These are phyloP conservation scores for Mystacides longicornis DNA, from an alignment of 2,888 invertebrate genomes.

Conservation along the genomic window DNA sequence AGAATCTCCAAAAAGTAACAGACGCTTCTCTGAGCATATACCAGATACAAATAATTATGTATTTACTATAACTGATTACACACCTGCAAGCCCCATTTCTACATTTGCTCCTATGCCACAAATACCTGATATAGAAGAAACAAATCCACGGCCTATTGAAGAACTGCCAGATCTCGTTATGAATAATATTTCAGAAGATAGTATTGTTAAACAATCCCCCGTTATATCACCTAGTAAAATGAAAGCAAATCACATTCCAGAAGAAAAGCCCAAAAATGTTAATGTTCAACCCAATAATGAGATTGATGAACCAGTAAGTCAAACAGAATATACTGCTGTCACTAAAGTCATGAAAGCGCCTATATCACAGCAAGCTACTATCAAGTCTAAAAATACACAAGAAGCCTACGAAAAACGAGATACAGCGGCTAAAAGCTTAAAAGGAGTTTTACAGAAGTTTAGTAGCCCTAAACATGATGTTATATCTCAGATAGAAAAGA, in stretches of 20 bases:
- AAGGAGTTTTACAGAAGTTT: conserved; percentile 51
- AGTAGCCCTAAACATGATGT: conserved; percentile 36
- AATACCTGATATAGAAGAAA: conserved; percentile 46
- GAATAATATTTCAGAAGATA: conserved; percentile 32
- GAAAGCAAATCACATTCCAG: conserved; percentile 4
- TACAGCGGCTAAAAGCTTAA: conserved; percentile 43
- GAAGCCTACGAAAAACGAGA: conserved; percentile 47
- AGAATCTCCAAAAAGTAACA: conserved; percentile 11
- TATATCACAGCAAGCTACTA: conserved; percentile 64
- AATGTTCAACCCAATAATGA: conserved; percentile 30
- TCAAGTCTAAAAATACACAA: conserved; percentile 47
- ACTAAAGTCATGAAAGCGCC: conserved; percentile 70
- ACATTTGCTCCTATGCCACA: conserved; percentile 46
- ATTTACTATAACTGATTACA: conserved; percentile 47
- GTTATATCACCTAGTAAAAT: conserved; percentile 11
- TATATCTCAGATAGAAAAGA: conserved; percentile 33
- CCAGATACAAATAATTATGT: conserved; percentile 19
- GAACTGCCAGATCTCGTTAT: conserved; percentile 45
- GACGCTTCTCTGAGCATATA: conserved; percentile 23
- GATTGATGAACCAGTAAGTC: conserved; percentile 32
- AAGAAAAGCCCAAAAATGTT: not conserved
- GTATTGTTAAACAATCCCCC: conserved; percentile 11
- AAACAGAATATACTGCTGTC: conserved; percentile 55
- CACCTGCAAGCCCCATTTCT: conserved; percentile 35
- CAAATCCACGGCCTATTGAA: conserved; percentile 43